These are phyloP conservation scores for Apostichopus leukothele DNA, from an alignment of 53 echinoderm and acorn worm species.

Conservation along the genomic window DNA sequence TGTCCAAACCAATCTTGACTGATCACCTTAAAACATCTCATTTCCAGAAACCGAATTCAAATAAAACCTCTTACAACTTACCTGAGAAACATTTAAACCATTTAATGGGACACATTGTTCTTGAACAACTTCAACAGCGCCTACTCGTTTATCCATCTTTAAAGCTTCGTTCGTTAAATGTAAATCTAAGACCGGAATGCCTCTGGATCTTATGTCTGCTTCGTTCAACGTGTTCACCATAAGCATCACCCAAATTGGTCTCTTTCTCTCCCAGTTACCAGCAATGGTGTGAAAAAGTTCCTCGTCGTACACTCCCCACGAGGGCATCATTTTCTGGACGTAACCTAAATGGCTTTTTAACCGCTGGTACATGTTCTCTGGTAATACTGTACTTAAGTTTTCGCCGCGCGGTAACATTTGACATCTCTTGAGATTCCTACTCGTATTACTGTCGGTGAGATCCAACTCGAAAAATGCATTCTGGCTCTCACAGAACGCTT, in stretches of 20 bases:
- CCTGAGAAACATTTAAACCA: constrained; percentile 94
- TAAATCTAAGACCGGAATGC: constrained; percentile 91
- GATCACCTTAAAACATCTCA: too few species aligned
- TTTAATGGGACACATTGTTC: constrained; percentile 95
- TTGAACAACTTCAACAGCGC: constrained; percentile 89
- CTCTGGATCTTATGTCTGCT: constrained; percentile 86
- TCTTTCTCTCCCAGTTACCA: constrained; percentile 94
- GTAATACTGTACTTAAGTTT: constrained; percentile 84
- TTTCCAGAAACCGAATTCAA: too few species aligned
- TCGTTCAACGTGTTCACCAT: constrained; percentile 95
- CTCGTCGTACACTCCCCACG: constrained; percentile 93
- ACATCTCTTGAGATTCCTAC: constrained; percentile 76
- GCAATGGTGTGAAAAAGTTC: constrained; percentile 92
- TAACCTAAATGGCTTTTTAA: constrained; percentile 88
- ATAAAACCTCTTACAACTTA: constrained; percentile 43
- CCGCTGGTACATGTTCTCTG: constrained; percentile 74
- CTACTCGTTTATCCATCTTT: constrained; percentile 83
- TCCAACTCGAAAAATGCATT: constrained; percentile 96
- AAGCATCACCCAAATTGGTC: constrained; percentile 97
- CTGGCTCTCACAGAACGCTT: constrained; percentile 88
- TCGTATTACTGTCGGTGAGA: constrained; percentile 87
- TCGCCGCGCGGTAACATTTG: constrained; percentile 92
- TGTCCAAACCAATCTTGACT: too few species aligned
- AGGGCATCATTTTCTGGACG: constrained; percentile 90
- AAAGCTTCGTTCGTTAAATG: constrained; percentile 89